Base-by-base conservation (phyloP, 2,113 vertebrate genomes). In the Galemys pyrenaicus region DNA sequence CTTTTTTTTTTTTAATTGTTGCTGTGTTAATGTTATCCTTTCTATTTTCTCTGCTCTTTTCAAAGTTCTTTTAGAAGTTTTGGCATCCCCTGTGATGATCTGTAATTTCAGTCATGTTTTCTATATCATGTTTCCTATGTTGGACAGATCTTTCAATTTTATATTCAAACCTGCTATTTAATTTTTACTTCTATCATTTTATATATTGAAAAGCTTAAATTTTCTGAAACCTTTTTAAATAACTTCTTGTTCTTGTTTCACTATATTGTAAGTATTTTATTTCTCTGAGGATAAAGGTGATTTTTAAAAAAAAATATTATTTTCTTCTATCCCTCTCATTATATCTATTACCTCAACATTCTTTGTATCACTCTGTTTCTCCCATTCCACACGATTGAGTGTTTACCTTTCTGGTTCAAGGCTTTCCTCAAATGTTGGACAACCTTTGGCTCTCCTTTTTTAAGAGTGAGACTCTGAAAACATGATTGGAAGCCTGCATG, bases 181-280 rank as follows among this genome's bases (percentile, higher is more conserved):
- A 78, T 65, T 87, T 85, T 91, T 60, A 88, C 92, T 82, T 83
- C n/a, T 77, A 46, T 51, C 77, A 83, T 83, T 90, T 87, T 89
- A 12, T 82, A 49, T 91, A 86, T 87, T 91, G 62, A 46, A 83
- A 87, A 91, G 22, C 35, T 92, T 51, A 78, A 71, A 93, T 65
- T 22, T 78, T 54, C 32, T 84, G 24, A 87, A 68, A 35, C 24
- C 37, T 74, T 86, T 64, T 91, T 70, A 39, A n/a, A 26, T 30
- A 83, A 6, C 13, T 73, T 83, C 77, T 84, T 77, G 13, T 51
- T 93, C 37, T 82, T 65, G 11, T 75, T 85, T 77, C 32, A 92
- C 4, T 13, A 58, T 80, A 68, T 64, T 86, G 9, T 17, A 86
- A 75, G 5, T 85, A 39, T 74, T 73, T 82, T 67, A 70, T 51